phyloP scores from a whole-genome alignment of 1,140 invertebrate genomes.

The Coenobita brevimanus region DNA sequence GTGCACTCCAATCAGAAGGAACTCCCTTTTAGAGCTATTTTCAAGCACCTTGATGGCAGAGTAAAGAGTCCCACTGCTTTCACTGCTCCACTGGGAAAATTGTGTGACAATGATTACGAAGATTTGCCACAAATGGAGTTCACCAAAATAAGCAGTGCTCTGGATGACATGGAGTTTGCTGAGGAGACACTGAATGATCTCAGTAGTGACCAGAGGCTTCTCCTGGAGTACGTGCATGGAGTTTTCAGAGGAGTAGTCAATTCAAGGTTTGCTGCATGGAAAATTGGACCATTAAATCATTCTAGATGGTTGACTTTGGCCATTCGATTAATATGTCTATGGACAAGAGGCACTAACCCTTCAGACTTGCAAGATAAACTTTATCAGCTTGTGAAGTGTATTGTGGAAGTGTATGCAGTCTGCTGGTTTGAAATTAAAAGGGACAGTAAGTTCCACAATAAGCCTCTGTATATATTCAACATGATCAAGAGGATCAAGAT shows the following conservation, averaged over 20 bases:
- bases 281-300: constrained; percentile 2
- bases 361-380: background rate
- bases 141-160: background rate
- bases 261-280: background rate
- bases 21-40: too few species aligned
- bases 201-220: constrained; percentile 1
- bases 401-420: constrained; percentile 1
- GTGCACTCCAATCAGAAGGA: background rate
- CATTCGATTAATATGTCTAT: background rate
- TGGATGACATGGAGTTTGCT: constrained; percentile 1
- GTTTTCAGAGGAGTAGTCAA: background rate
- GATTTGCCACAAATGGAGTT: background rate
- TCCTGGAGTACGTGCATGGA: background rate
- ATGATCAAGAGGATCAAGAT: background rate
- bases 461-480: background rate
- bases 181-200: too few species aligned
- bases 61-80: background rate
- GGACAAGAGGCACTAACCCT: background rate
- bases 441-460: background rate
- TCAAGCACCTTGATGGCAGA: background rate
- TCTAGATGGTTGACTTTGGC: too few species aligned
- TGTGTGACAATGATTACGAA: background rate
- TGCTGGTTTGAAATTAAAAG: background rate
- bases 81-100: background rate
- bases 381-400: too few species aligned